Evolutionary conservation across 2,888 invertebrate genomes (phyloP), one percentile per base, ranked within the genome.

Genomic region (Ephialtes manifestator): DNA sequence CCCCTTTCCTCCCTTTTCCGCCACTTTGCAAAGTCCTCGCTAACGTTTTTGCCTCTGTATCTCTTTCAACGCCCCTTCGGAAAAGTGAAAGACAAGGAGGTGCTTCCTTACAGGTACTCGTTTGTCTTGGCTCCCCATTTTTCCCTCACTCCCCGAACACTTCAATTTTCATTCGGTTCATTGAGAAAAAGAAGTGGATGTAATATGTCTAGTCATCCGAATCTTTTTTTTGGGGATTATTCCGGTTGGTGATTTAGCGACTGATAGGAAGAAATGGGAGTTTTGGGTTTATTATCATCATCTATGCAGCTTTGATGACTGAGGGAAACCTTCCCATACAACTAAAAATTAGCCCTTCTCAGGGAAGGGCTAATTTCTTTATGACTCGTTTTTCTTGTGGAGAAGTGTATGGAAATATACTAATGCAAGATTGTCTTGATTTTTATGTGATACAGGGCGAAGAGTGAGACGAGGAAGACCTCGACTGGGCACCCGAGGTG

Each of bases 381-480:
- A 18, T n/a, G 18, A 5, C 51, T 51, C 8, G 18, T 0, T 8
- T 18, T 51, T 51, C 2, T n/a, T 7, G 18, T 18, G n/a, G 51
- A n/a, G 18, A 51, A 51, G 4, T n/a, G 5, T 51, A 51, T 5
- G 48, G 1, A 48, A 11, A 20, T 18, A 20, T 1, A 18, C 24
- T 55, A 4, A 53, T 20, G 8, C 53, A 20, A 55, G 10, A 11
- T 55, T 10, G 53, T 55, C 20, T n/a, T 53, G 4, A 39, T 20
- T 58, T 76, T 76, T 81, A 15, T 75, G 74, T 67, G 86, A 79
- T 65, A 46, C 84, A 91, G 92, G 90, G 72, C 92, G 93, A 86
- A 91, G 92, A 88, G 93, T 92, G 72, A 90, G 93, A 83, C 94
- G 94, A 84, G 94, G 94, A 89, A 92, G 94, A 87, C 94, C 94